phyloP scores from a whole-genome alignment of 1,140 invertebrate genomes.

The Acromyrmex heyeri region DNA sequence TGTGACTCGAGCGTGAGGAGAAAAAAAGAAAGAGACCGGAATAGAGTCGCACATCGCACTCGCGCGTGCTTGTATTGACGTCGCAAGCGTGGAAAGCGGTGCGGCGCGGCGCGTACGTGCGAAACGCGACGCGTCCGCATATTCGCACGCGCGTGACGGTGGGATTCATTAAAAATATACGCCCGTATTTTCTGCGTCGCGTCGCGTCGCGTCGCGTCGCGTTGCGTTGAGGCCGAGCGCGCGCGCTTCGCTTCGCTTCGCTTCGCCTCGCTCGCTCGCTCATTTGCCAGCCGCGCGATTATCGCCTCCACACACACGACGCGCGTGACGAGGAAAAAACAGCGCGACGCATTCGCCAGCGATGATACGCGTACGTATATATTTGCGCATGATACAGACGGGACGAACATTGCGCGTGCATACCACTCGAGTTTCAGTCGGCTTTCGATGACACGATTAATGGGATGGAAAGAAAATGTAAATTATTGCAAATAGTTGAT shows the following conservation, averaged over 20 bases:
- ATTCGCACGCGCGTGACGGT: constrained; percentile 20
- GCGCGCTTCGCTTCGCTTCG: constrained; percentile 35
- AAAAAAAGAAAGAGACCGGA: not conserved
- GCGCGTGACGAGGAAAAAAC: constrained; percentile 51
- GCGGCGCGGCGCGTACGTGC: constrained; percentile 39
- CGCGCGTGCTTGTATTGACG: constrained; percentile 31
- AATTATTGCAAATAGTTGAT: constrained; percentile 35
- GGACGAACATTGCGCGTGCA: not conserved
- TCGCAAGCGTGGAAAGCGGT: constrained; percentile 30
- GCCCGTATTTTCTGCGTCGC: constrained; percentile 75
- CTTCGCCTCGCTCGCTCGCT: constrained; percentile 54
- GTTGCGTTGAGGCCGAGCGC: constrained; percentile 56
- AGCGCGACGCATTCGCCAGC: constrained; percentile 8
- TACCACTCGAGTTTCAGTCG: too few relatives aligned
- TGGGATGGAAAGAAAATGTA: constrained; percentile 22
- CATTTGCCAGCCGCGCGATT: constrained; percentile 67
- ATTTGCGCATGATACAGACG: not conserved
- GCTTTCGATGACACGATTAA: constrained; percentile 32
- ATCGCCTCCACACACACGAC: constrained; percentile 65
- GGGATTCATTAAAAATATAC: constrained; percentile 59
- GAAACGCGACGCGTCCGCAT: constrained; percentile 56
- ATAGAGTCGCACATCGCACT: not conserved
- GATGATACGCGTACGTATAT: not conserved
- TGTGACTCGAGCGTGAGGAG: constrained; percentile 13
- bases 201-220: constrained; percentile 64